These are phyloP conservation scores for Drosophila incognita DNA, from an alignment of 2,888 invertebrate species.

Conservation along the genomic window DNA sequence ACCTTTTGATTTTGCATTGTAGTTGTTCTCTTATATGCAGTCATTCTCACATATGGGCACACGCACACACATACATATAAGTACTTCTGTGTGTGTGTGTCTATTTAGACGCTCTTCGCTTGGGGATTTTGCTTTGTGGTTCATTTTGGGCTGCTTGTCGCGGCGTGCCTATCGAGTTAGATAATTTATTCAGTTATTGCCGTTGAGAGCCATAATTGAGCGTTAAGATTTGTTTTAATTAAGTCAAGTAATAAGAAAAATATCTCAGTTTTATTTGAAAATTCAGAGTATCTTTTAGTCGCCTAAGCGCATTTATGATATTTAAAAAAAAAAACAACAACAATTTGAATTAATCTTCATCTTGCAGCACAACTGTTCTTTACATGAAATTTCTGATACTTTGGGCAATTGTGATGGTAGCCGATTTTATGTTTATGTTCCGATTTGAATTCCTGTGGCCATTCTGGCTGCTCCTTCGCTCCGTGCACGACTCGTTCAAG, in stretches of 20 bases:
- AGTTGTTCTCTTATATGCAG: conserved; percentile 72
- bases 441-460: conserved; percentile 99
- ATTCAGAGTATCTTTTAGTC: not conserved
- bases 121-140: conserved; percentile 2
- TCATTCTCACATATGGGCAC: not conserved
- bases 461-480: conserved; percentile 97
- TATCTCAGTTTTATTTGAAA: not conserved
- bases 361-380: conserved; percentile 93
- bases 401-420: conserved; percentile 97
- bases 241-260: not conserved
- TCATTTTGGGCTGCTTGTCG: conserved; percentile 5
- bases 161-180: conserved; percentile 37
- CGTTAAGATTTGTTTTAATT: conserved; percentile 11
- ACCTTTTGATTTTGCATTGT: conserved; percentile 63
- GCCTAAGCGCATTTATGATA: not conserved
- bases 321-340: not conserved
- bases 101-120: conserved; percentile 14
- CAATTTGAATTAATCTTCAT: conserved; percentile 37
- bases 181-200: conserved; percentile 35
- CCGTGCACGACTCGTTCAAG: conserved; percentile 98
- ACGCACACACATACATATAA: conserved; percentile 21
- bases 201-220: conserved; percentile 17
- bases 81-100: conserved; percentile 1
- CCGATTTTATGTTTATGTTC: conserved; percentile 98
- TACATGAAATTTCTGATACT: conserved; percentile 97